These are phyloP conservation scores for Glaucidium brasilianum DNA, from an alignment of 2,113 vertebrate genomes.

Conservation along the genomic window DNA sequence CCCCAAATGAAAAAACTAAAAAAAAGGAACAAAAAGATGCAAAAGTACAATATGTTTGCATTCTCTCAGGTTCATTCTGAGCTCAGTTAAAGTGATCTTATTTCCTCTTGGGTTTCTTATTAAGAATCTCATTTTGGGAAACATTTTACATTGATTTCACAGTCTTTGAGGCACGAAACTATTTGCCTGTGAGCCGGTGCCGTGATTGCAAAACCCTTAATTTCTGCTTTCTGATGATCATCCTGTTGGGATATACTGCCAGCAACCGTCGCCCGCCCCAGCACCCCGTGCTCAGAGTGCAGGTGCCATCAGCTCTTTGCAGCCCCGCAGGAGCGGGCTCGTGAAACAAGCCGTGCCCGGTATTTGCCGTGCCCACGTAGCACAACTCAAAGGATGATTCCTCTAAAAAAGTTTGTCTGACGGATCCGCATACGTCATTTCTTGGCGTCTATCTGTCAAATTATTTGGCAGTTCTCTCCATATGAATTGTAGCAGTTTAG, in stretches of 20 bases:
- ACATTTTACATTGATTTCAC: background rate
- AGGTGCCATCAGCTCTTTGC: background rate
- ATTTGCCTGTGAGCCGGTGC: background rate
- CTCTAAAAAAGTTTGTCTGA: conserved; percentile 15
- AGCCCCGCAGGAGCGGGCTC: background rate
- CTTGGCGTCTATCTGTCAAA: conserved; percentile 56
- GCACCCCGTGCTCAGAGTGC: background rate
- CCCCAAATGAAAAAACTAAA: background rate
- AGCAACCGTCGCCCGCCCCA: background rate
- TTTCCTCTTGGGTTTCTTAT: background rate
- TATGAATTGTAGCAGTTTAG: conserved; percentile 39
- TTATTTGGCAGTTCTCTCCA: conserved; percentile 49
- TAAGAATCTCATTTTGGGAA: background rate
- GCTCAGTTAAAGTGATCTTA: background rate
- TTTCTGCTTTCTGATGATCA: background rate
- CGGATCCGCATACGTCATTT: background rate
- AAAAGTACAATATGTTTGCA: background rate
- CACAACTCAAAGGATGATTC: background rate
- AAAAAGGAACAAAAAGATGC: background rate
- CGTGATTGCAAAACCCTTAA: background rate
- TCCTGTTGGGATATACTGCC: background rate
- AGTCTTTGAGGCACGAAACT: background rate
- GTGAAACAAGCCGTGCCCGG: background rate
- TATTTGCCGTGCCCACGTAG: background rate
- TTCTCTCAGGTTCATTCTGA: background rate